Evolutionary conservation across 2,113 vertebrate species (phyloP).

Genomic region (Sebastes schlegelii): DNA sequence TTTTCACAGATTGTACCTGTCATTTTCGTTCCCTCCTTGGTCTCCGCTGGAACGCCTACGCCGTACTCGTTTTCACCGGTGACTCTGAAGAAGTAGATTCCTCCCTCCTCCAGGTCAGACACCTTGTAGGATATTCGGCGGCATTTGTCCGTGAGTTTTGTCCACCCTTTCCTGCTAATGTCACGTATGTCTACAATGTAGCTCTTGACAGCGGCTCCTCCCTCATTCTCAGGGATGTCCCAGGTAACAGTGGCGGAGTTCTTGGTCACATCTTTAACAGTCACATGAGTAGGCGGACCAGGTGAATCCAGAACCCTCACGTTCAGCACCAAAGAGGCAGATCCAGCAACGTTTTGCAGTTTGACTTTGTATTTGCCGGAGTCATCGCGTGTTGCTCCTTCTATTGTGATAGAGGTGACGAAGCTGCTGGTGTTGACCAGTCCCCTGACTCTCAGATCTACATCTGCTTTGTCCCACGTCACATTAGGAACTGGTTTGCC

Average conservation of each 20-base stretch:
- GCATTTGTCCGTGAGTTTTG: constrained; percentile 92
- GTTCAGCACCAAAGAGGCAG: constrained; percentile 89
- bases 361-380: constrained; percentile 95
- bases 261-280: constrained; percentile 92
- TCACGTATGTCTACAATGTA: constrained; percentile 95
- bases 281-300: constrained; percentile 89
- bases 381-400: constrained; percentile 93
- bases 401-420: constrained; percentile 85
- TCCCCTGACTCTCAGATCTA: constrained; percentile 92
- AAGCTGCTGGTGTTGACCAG: constrained; percentile 90
- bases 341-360: constrained; percentile 90
- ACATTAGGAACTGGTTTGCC: constrained; percentile 93
- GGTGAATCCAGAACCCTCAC: constrained; percentile 97
- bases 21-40: constrained; percentile 94
- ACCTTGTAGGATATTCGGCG: constrained; percentile 92
- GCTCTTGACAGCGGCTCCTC: constrained; percentile 93
- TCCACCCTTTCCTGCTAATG: constrained; percentile 96
- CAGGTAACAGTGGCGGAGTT: constrained; percentile 91
- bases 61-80: constrained; percentile 96
- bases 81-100: constrained; percentile 95
- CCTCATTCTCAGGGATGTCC: constrained; percentile 98
- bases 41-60: constrained; percentile 90
- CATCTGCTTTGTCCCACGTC: constrained; percentile 93
- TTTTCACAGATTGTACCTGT: constrained; percentile 85
- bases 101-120: constrained; percentile 91